Evolutionary conservation across 2,113 vertebrate species (phyloP).

Genomic region (Eptesicus fuscus): DNA sequence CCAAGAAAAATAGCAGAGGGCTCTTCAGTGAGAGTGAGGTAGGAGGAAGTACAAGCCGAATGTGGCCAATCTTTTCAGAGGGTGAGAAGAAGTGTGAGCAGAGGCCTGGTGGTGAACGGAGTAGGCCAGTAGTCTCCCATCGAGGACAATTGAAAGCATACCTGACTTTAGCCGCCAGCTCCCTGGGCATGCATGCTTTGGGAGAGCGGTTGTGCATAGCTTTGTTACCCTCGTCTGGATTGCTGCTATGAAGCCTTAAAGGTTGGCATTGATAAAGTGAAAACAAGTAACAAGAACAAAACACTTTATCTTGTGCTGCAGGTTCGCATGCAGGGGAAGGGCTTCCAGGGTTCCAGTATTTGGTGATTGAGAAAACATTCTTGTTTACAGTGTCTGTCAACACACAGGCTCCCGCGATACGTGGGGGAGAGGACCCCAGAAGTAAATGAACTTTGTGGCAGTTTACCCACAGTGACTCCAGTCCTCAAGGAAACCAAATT

Average conservation of each 20-base stretch:
- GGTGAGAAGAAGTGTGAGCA: not conserved
- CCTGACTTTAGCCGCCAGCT: not conserved
- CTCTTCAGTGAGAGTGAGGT: not conserved
- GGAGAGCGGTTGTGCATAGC: not conserved
- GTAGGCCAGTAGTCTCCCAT: not conserved
- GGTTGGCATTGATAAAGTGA: not conserved
- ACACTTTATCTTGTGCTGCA: not conserved
- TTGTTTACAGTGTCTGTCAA: not conserved
- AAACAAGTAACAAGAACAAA: not conserved
- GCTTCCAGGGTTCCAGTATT: not conserved
- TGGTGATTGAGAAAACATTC: not conserved
- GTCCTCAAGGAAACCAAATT: not conserved
- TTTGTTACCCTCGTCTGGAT: not conserved
- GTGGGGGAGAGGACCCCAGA: not conserved
- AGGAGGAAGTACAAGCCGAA: not conserved
- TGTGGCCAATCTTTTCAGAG: not conserved
- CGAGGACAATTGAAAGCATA: not conserved
- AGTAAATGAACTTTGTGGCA: not conserved
- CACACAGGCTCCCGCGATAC: not conserved
- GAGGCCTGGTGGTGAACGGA: too few species aligned
- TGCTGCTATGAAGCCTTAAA: not conserved
- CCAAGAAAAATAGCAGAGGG: not conserved
- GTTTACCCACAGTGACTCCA: not conserved
- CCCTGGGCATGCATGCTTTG: accelerated
- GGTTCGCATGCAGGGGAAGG: not conserved